phyloP scores from a whole-genome alignment of 2,888 invertebrate species.

The Mythimna pallens region DNA sequence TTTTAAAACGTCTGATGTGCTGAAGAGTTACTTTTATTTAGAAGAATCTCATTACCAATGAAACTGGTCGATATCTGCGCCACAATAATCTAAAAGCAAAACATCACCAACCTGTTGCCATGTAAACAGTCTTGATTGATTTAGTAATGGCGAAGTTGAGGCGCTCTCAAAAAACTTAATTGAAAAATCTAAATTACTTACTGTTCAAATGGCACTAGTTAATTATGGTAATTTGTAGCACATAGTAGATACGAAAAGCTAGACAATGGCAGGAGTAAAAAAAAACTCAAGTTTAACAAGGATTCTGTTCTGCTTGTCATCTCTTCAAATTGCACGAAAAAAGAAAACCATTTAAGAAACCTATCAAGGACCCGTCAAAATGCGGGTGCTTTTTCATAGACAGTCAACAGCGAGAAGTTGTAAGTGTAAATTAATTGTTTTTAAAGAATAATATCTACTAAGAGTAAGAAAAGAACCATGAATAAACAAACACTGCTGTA shows the following conservation, averaged over 20 bases:
- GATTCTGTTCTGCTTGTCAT: not conserved
- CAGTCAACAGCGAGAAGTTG: not conserved
- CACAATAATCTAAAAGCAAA: not conserved
- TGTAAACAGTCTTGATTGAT: conserved; percentile 23
- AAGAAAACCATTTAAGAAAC: not conserved
- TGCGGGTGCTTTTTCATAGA: not conserved
- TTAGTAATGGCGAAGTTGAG: not conserved
- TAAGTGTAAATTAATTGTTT: not conserved
- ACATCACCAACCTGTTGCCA: conserved; percentile 17
- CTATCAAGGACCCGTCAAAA: not conserved
- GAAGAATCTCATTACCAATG: not conserved
- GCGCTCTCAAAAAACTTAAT: conserved; percentile 20
- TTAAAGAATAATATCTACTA: not conserved
- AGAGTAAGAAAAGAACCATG: not conserved
- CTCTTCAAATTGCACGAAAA: not conserved
- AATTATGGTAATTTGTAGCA: not conserved
- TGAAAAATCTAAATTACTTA: conserved; percentile 23
- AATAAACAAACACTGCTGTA: not conserved
- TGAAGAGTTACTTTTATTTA: not conserved
- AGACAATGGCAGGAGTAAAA: conserved; percentile 18
- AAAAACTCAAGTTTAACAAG: conserved; percentile 8
- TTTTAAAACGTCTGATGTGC: not conserved
- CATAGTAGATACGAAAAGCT: not conserved
- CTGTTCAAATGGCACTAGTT: conserved; percentile 6
- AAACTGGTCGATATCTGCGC: not conserved